These are phyloP conservation scores for Tetragonula clypearis DNA, from an alignment of 1,140 invertebrate genomes.

Conservation along the genomic window DNA sequence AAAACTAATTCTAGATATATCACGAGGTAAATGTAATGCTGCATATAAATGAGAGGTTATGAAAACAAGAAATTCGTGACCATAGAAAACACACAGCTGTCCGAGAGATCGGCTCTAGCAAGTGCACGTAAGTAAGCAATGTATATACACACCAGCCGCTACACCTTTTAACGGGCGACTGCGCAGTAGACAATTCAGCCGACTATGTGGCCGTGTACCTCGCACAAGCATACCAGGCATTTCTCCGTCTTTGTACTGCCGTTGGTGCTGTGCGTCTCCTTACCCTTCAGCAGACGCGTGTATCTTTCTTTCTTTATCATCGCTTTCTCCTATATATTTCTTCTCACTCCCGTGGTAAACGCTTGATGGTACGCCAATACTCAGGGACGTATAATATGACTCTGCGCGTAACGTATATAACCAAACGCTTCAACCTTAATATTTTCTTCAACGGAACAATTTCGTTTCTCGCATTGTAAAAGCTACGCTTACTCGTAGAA, in stretches of 20 bases:
- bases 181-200: constrained; percentile 62
- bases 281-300: constrained; percentile 57
- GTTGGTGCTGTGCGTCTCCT: constrained; percentile 39
- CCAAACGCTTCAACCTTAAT: not conserved
- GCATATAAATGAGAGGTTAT: constrained; percentile 19
- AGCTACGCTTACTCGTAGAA: not conserved
- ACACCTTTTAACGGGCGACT: constrained; percentile 61
- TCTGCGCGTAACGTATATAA: not conserved
- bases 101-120: constrained; percentile 15
- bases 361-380: constrained; percentile 49
- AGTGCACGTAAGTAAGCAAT: constrained; percentile 47
- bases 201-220: constrained; percentile 37
- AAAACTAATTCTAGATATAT: not conserved
- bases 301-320: constrained; percentile 62
- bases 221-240: constrained; percentile 54
- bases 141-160: constrained; percentile 49
- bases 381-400: constrained; percentile 46
- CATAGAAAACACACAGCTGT: constrained; percentile 37
- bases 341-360: constrained; percentile 46
- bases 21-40: constrained; percentile 4
- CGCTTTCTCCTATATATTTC: constrained; percentile 53
- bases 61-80: constrained; percentile 41
- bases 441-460: too few relatives aligned
- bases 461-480: not conserved
- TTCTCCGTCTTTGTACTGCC: constrained; percentile 52